Conservation (phyloP, 2,888 invertebrate genomes). For the Pristionchus japonicus region DNA sequence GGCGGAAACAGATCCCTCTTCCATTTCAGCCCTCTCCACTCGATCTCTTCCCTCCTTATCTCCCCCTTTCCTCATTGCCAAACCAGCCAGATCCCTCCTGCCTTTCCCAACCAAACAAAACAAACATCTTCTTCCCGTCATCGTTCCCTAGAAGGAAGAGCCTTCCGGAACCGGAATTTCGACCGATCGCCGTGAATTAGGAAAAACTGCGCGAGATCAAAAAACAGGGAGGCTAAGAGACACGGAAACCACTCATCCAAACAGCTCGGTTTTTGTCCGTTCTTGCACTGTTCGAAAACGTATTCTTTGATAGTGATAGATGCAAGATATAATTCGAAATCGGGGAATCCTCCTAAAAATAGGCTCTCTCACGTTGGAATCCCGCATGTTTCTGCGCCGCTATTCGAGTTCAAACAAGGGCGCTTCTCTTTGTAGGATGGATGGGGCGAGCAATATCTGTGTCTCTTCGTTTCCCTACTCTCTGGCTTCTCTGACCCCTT, state of each 20-base stretch:
- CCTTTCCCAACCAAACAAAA: background rate
- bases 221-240: background rate
- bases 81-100: constrained; percentile 17
- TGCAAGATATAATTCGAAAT: background rate
- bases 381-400: background rate
- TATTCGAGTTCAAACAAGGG: constrained; percentile 12
- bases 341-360: background rate
- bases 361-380: background rate
- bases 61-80: constrained; percentile 29
- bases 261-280: no score
- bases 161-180: background rate
- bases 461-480: no score
- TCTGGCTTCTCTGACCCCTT: no score
- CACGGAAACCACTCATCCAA: no score
- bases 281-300: background rate
- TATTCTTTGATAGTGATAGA: background rate
- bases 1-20: background rate
- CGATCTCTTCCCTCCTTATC: background rate
- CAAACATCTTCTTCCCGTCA: no score
- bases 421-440: constrained; percentile 34
- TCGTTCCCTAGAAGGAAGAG: background rate
- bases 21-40: constrained; percentile 25
- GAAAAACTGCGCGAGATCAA: background rate
- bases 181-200: background rate
- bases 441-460: no score